Evolutionary conservation across 2,113 vertebrate genomes (phyloP).

Genomic region (Cavia porcellus): DNA sequence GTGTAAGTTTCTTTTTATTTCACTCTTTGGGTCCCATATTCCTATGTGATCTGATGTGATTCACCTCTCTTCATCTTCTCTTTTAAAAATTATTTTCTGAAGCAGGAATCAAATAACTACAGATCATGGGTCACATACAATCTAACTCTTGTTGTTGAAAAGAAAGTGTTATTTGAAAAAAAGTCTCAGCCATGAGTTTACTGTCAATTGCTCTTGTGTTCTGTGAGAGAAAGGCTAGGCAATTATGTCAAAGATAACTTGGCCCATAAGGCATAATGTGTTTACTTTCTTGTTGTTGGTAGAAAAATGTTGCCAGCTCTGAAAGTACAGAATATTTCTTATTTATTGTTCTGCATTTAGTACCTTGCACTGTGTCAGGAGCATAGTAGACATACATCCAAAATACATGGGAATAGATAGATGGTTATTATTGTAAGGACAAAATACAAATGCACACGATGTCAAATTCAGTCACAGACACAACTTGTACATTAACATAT

Average conservation of each 20-base stretch:
- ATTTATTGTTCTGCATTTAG: not conserved
- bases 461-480: not conserved
- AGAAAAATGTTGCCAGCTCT: not conserved
- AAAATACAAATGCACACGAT: not conserved
- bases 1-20: not conserved
- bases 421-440: not conserved
- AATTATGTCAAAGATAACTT: not conserved
- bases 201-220: not conserved
- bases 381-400: not conserved
- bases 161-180: not conserved
- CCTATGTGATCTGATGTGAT: not conserved
- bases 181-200: not conserved
- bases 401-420: not conserved
- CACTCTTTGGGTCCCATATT: not conserved
- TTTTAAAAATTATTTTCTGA: slow-evolving; percentile 23
- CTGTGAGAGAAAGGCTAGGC: not conserved
- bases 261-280: not conserved
- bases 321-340: not conserved
- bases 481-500: not conserved
- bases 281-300: not conserved
- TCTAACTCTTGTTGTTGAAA: not conserved
- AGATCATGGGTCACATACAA: not conserved
- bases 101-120: not conserved
- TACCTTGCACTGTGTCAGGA: not conserved
- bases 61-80: not conserved